These are phyloP conservation scores for Eilema caniola DNA, from an alignment of 2,888 invertebrate species.

Conservation along the genomic window DNA sequence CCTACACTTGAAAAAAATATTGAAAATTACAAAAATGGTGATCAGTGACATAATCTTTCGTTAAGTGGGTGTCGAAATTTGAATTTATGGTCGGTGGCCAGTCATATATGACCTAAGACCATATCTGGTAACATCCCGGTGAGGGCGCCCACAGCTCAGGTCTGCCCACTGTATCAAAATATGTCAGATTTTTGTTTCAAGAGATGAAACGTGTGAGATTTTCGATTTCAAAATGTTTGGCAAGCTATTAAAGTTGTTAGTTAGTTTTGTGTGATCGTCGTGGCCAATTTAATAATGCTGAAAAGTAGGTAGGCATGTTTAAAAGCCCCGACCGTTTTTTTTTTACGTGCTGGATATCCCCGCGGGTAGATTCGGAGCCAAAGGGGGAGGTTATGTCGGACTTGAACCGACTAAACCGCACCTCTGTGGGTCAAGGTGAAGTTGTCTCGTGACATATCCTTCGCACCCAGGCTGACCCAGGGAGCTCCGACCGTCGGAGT, in stretches of 20 bases:
- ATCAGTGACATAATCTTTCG: constrained; percentile 48
- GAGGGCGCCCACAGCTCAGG: constrained; percentile 37
- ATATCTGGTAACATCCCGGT: constrained; percentile 45
- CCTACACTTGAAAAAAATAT: constrained; percentile 42
- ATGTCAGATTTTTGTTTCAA: constrained; percentile 11
- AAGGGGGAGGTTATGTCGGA: no score
- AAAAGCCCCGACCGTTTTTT: no score
- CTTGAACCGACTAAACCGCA: no score
- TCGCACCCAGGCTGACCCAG: no score
- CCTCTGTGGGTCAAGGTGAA: no score
- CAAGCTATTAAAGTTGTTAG: background rate
- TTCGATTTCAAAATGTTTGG: background rate
- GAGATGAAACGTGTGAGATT: background rate
- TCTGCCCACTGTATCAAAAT: constrained; percentile 31
- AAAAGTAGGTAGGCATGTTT: no score
- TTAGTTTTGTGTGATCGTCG: background rate
- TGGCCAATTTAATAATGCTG: background rate
- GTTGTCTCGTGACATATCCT: no score
- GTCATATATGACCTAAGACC: constrained; percentile 45
- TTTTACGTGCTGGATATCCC: no score
- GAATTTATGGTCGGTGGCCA: constrained; percentile 46
- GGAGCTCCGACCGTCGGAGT: no score
- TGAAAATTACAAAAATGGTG: constrained; percentile 41
- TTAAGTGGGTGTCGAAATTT: constrained; percentile 50
- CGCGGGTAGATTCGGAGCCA: no score